phyloP scores from a whole-genome alignment of 2,888 invertebrate species.

The Abscondita cerata region DNA sequence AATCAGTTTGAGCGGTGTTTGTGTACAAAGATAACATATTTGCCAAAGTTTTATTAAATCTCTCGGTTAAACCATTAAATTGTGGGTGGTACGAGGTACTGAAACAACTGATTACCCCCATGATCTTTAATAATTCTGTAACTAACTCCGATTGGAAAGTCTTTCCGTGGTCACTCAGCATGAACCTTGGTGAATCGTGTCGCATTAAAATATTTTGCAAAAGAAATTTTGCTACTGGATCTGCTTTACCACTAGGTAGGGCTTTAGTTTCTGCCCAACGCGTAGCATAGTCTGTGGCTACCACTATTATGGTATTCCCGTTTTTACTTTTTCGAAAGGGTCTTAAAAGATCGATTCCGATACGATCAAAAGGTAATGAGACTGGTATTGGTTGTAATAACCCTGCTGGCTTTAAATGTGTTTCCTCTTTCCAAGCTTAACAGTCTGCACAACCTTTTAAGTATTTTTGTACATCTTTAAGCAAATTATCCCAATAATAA shows the following conservation, averaged over 20 bases:
- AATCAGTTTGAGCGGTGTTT: slow-evolving; percentile 11
- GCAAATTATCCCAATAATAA: not conserved
- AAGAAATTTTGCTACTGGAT: slow-evolving; percentile 29
- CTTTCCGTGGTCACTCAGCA: slow-evolving; percentile 16
- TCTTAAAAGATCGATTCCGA: slow-evolving; percentile 5
- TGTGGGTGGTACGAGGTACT: slow-evolving; percentile 12
- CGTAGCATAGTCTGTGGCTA: not conserved
- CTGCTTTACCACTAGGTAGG: slow-evolving; percentile 27
- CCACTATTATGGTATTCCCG: not conserved
- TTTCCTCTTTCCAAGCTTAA: not conserved
- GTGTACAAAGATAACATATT: slow-evolving; percentile 22
- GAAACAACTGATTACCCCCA: slow-evolving; percentile 32
- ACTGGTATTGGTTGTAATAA: no score
- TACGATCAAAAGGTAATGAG: slow-evolving; percentile 17
- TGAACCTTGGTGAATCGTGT: slow-evolving; percentile 1
- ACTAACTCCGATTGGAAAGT: slow-evolving; percentile 39
- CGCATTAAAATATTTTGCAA: not conserved
- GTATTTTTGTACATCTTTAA: not conserved
- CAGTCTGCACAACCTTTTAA: not conserved
- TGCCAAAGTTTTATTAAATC: slow-evolving; percentile 40
- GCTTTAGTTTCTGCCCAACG: slow-evolving; percentile 38
- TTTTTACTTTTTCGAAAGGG: not conserved
- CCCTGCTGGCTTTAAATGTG: slow-evolving; percentile 15
- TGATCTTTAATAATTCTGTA: slow-evolving; percentile 33
- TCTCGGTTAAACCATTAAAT: slow-evolving; percentile 37